Conservation (phyloP, 2,888 invertebrate genomes). For the Luperina testacea region DNA sequence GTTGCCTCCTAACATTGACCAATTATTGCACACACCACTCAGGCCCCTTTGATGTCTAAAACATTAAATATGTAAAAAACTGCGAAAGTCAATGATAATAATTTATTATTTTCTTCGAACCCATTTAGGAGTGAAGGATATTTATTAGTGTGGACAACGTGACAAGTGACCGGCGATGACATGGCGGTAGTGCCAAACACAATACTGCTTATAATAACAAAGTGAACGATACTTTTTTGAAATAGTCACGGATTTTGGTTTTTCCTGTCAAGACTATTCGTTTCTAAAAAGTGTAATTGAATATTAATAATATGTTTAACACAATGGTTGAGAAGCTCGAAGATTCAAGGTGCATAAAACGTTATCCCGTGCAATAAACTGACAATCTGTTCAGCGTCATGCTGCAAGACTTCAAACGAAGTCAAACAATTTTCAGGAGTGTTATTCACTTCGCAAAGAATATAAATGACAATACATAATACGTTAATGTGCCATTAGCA, state of each 20-base stretch:
- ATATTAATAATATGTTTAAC: too few relatives aligned
- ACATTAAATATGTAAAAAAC: conserved; percentile 74
- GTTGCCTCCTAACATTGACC: conserved; percentile 77
- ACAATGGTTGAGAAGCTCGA: background rate
- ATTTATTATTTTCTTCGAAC: conserved; percentile 71
- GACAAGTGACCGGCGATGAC: conserved; percentile 63
- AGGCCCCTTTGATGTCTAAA: conserved; percentile 78
- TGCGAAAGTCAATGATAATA: conserved; percentile 68
- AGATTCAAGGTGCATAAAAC: conserved; percentile 23
- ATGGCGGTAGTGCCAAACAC: conserved; percentile 64
- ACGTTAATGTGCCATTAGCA: conserved; percentile 60
- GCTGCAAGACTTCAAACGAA: conserved; percentile 48
- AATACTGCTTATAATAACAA: conserved; percentile 56
- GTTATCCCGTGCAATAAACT: conserved; percentile 17
- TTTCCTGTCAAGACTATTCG: conserved; percentile 36
- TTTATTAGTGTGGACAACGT: conserved; percentile 61
- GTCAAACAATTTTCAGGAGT: conserved; percentile 37
- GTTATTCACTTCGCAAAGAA: conserved; percentile 53
- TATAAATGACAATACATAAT: conserved; percentile 63
- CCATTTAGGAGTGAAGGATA: conserved; percentile 63
- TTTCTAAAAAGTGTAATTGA: background rate
- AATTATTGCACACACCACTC: conserved; percentile 77
- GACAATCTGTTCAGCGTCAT: conserved; percentile 28
- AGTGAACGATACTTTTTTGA: conserved; percentile 42
- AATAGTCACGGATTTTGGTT: conserved; percentile 26